These are phyloP conservation scores for Scleropages formosus DNA, from an alignment of 2,797 vertebrate species.

Conservation along the genomic window DNA sequence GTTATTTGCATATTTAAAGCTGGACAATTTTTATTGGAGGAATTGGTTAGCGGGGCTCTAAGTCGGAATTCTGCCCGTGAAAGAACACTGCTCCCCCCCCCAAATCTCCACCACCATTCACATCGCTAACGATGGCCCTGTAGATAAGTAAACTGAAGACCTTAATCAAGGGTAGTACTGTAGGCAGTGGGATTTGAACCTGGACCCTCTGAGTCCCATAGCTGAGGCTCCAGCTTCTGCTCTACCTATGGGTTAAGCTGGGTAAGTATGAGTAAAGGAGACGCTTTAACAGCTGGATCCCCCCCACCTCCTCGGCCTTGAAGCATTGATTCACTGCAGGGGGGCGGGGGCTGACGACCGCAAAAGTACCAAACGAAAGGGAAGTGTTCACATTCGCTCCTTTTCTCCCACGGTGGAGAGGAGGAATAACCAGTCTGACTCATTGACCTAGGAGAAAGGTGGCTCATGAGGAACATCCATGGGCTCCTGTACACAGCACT, in stretches of 20 bases:
- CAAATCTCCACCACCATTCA: too few species aligned
- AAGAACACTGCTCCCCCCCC: neutral
- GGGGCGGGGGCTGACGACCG: neutral
- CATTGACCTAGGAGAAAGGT: neutral
- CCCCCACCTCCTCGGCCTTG: neutral
- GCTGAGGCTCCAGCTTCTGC: too few species aligned
- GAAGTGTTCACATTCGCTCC: neutral
- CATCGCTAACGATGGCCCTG: too few species aligned
- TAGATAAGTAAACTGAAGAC: too few species aligned
- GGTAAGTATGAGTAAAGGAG: too few species aligned
- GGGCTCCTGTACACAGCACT: neutral
- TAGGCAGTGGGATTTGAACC: too few species aligned
- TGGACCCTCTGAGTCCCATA: too few species aligned
- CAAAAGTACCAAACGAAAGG: neutral
- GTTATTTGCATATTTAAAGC: neutral
- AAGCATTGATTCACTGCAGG: slow-evolving; percentile 1
- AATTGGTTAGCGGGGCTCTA: too few species aligned
- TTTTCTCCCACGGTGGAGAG: neutral
- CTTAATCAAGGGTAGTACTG: too few species aligned
- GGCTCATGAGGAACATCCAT: neutral
- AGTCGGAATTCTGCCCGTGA: too few species aligned
- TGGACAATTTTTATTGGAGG: too few species aligned
- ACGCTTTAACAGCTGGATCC: neutral
- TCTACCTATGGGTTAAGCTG: too few species aligned
- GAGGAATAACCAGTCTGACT: neutral